Percentiles rank a stretch among this genome's conserved stretches.
phyloP scores from a whole-genome alignment of 2,113 vertebrate species.

The Cathartes aura region DNA sequence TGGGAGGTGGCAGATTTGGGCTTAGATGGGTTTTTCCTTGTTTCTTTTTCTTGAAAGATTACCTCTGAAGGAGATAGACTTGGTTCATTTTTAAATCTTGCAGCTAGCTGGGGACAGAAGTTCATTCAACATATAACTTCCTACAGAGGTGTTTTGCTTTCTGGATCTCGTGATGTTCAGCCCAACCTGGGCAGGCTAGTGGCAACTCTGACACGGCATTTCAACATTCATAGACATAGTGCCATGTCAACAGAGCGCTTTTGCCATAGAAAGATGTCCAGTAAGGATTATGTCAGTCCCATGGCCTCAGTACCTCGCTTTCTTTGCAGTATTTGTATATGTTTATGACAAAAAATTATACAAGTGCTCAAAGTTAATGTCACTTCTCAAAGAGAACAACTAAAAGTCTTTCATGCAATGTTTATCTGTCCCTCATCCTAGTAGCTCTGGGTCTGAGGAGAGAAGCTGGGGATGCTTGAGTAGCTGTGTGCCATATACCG shows the following conservation, averaged over 20 bases:
- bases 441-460: constrained; percentile 20
- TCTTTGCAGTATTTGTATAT: background rate
- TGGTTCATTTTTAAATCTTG: background rate
- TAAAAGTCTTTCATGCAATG: constrained; percentile 3
- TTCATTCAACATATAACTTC: background rate
- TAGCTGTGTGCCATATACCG: constrained; percentile 37
- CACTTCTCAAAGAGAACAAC: constrained; percentile 65
- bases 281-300: background rate
- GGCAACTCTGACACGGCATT: background rate
- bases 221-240: background rate
- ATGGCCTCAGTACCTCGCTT: background rate
- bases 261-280: background rate
- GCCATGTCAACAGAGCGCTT: background rate
- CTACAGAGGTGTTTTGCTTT: background rate
- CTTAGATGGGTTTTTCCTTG: background rate
- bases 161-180: background rate
- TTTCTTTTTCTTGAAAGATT: background rate
- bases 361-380: constrained; percentile 54
- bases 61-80: background rate
- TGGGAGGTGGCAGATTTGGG: background rate
- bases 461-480: constrained; percentile 38
- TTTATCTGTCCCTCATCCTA: constrained; percentile 39
- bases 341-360: background rate
- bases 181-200: background rate
- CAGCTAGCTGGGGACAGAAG: background rate